Percentiles rank a stretch among this genome's conserved stretches.
phyloP scores from a whole-genome alignment of 2,888 invertebrate species.

The Drosophila birchii region DNA sequence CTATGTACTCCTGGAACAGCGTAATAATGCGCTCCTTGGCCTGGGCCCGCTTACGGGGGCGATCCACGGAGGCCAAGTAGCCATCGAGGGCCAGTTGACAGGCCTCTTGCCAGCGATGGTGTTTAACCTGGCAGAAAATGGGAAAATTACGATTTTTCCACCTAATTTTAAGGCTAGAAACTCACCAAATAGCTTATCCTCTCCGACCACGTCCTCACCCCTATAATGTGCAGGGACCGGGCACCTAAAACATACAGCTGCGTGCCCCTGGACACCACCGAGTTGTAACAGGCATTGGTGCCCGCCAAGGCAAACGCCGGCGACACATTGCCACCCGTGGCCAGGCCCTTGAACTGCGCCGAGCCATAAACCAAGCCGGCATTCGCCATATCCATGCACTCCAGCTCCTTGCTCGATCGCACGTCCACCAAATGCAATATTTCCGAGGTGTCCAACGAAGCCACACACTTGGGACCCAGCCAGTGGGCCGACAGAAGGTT shows the following conservation, averaged over 20 bases:
- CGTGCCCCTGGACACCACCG: constrained; percentile 88
- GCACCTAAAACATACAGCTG: constrained; percentile 90
- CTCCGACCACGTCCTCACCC: constrained; percentile 89
- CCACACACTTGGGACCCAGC: constrained; percentile 93
- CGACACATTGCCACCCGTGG: constrained; percentile 97
- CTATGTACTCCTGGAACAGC: constrained; percentile 85
- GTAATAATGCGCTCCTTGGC: constrained; percentile 84
- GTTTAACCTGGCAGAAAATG: constrained; percentile 80
- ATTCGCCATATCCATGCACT: constrained; percentile 91
- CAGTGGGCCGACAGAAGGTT: constrained; percentile 91
- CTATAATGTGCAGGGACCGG: constrained; percentile 86
- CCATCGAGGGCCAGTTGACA: constrained; percentile 86
- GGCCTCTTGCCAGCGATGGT: constrained; percentile 87
- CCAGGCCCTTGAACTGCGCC: constrained; percentile 93
- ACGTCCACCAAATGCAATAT: constrained; percentile 95
- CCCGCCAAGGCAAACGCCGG: constrained; percentile 87
- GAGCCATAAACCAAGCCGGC: constrained; percentile 94
- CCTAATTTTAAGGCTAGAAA: not conserved
- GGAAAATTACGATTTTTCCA: not conserved
- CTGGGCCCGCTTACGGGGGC: constrained; percentile 83
- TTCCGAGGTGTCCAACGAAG: constrained; percentile 93
- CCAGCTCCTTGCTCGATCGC: constrained; percentile 93
- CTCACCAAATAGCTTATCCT: constrained; percentile 87
- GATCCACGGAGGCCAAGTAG: constrained; percentile 82
- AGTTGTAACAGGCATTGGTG: constrained; percentile 89